Evolutionary conservation across 2,797 vertebrate species (phyloP).

Genomic region (Vultur gryphus): DNA sequence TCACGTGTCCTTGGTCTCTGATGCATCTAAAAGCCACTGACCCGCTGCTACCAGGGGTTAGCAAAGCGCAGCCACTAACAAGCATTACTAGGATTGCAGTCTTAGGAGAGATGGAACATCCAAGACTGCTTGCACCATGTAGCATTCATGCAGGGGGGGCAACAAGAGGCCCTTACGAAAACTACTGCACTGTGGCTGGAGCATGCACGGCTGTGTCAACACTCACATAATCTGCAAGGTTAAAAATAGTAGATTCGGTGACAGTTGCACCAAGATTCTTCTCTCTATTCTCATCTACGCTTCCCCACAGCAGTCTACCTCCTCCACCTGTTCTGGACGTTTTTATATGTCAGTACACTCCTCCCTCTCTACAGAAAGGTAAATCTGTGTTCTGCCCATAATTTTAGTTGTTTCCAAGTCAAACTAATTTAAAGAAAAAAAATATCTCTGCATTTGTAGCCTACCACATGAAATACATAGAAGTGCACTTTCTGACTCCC

Average conservation of each 20-base stretch:
- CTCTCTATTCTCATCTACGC: not conserved
- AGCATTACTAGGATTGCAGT: not conserved
- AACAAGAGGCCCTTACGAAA: not conserved
- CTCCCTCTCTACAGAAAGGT: not conserved
- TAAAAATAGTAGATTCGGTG: not conserved
- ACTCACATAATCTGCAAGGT: not conserved
- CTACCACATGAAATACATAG: not conserved
- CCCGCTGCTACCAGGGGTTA: not conserved
- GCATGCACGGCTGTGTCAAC: not conserved
- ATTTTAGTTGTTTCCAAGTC: not conserved
- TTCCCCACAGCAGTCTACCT: not conserved
- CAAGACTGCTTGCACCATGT: not conserved
- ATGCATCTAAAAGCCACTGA: not conserved
- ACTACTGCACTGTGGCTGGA: not conserved
- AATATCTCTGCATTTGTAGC: not conserved
- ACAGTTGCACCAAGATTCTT: not conserved
- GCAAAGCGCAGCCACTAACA: not conserved
- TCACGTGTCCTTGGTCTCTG: not conserved
- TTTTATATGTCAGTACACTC: not conserved
- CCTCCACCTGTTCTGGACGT: not conserved
- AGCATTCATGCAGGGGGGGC: fast-evolving
- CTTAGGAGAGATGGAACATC: not conserved
- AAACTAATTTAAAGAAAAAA: not conserved
- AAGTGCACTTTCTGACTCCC: not conserved
- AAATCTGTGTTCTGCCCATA: not conserved